These are phyloP conservation scores for Sylvia atricapilla DNA, from an alignment of 2,113 vertebrate genomes.

Conservation along the genomic window DNA sequence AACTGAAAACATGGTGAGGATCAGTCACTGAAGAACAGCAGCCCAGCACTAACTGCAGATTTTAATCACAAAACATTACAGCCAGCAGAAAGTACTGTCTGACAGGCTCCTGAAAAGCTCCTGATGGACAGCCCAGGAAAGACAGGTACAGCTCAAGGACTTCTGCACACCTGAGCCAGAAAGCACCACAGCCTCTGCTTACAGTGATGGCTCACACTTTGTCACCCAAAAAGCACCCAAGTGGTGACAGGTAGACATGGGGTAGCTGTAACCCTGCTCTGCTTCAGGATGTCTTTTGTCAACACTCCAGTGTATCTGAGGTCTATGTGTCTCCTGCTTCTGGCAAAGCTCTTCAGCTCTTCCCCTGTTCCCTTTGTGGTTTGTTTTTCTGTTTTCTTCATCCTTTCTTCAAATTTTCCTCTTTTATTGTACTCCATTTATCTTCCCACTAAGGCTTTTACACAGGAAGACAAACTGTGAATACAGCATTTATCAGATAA, in stretches of 20 bases:
- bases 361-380: neutral
- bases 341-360: neutral
- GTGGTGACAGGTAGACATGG: neutral
- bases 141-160: neutral
- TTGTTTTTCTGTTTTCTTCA: neutral
- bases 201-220: neutral
- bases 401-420: neutral
- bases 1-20: neutral
- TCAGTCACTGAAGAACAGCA: neutral
- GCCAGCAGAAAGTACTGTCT: neutral
- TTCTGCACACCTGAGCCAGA: neutral
- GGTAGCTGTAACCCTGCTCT: neutral
- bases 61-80: neutral
- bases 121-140: neutral
- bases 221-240: neutral
- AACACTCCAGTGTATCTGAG: neutral
- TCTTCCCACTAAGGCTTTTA: neutral
- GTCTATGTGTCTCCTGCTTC: neutral
- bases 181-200: neutral
- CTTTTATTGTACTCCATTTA: neutral
- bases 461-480: neutral
- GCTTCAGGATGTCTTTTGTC: neutral
- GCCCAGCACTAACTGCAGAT: neutral
- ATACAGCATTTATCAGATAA: neutral
- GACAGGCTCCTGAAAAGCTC: neutral